Conservation (phyloP, 2,797 vertebrate genomes). For the Corythornis leucogaster region DNA sequence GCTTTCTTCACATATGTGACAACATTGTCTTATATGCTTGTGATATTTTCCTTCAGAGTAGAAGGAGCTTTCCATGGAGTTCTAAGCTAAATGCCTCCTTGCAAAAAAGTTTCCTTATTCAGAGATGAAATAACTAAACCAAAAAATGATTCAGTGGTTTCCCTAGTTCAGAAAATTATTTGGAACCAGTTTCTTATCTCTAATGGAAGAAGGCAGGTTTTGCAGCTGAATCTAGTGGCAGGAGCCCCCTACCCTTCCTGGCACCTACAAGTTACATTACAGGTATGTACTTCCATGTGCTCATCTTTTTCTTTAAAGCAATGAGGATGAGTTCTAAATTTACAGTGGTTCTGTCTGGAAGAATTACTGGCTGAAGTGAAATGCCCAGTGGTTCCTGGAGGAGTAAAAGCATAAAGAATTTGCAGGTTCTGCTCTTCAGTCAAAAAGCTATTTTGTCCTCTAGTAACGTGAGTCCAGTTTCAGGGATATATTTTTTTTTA, state of each 20-base stretch:
- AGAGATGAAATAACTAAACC: slow-evolving; percentile 6
- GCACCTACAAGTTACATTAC: not conserved
- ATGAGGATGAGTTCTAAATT: not conserved
- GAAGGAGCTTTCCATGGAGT: not conserved
- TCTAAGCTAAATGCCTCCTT: slow-evolving; percentile 5
- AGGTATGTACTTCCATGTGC: not conserved
- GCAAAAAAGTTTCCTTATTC: slow-evolving; percentile 9
- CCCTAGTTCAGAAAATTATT: not conserved
- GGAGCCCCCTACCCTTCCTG: not conserved
- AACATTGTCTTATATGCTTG: not conserved
- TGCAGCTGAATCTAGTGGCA: not conserved
- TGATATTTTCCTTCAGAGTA: not conserved
- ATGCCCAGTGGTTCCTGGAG: not conserved
- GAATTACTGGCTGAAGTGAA: not conserved
- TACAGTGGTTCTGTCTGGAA: not conserved
- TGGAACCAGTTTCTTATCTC: not conserved
- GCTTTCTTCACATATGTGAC: not conserved
- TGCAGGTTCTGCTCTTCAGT: not conserved
- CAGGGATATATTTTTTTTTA: not conserved
- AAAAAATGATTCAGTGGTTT: slow-evolving; percentile 21
- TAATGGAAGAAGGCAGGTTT: not conserved
- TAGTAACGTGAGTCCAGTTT: not conserved
- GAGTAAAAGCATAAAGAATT: not conserved
- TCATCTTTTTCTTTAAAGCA: not conserved
- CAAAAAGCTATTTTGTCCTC: not conserved